Base-by-base conservation (phyloP, 2,797 vertebrate species). In the Chanos chanos region DNA sequence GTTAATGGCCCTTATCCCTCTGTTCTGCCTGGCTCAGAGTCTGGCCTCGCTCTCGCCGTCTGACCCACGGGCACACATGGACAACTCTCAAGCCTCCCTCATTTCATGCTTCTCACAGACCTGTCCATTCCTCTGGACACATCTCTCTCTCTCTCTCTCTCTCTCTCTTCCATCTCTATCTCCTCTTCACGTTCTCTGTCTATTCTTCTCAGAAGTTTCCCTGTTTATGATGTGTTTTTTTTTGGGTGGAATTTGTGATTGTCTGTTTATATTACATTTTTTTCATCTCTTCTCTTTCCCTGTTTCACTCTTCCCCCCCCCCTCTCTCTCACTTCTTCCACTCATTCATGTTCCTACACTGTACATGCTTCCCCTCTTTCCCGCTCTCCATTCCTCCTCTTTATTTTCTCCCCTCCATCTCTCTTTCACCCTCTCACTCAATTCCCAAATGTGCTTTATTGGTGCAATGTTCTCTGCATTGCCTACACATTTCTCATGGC, bases 31-130 rank as follows among this genome's bases (percentile, higher is more conserved):
- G 45, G 31, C 53, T 49, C 37, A 36, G 60, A 53, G 49, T 51
- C 43, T 13, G 58, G 50, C 36, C 51, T 48, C 19, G 31, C 68
- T 57, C 30, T 41, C 4, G 22, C 49, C 56, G 47, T 61, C 39
- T 61, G 45, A 53, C 61, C 79, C 69, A 66, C 44, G 71, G 77
- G 78, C 81, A 79, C 77, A 81, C 77, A 76, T 78, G 61, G 65
- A 57, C 73, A 27, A 75, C 60, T 61, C 40, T 53, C n/a, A n/a
- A n/a, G 66, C 71, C 78, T 80, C 65, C 61, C 85, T 83, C 80
- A 84, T 88, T 86, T 85, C 85, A 85, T 84, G 81, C 80, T 77
- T 78, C 79, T 82, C 83, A 81, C 76, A 40, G 16, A 64, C 16
- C 12, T 25, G 28, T n/a, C 49, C 33, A 69, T 47, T 83, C 73